A percentile compares a stretch with the other conserved stretches of the same genome.
Conservation (phyloP, 2,113 vertebrate genomes). For the Charina bottae region DNA sequence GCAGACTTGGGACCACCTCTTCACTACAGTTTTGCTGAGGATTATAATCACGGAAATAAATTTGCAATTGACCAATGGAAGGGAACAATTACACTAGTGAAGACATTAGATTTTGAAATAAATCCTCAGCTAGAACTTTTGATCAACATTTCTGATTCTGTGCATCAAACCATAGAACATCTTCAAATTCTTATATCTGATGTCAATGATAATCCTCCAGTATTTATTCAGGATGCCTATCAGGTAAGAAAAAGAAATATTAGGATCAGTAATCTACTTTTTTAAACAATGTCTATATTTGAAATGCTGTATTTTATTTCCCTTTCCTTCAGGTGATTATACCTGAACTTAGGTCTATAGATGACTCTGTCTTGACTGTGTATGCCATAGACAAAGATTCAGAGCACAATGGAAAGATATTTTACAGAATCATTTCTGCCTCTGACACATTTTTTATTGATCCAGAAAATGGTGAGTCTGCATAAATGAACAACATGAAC, state of each 20-base stretch:
- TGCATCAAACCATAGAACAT: slow-evolving; percentile 79
- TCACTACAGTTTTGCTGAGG: slow-evolving; percentile 80
- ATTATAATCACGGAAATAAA: slow-evolving; percentile 69
- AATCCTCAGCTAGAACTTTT: slow-evolving; percentile 70
- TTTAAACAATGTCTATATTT: background rate
- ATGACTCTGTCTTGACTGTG: slow-evolving; percentile 75
- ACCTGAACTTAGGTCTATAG: slow-evolving; percentile 74
- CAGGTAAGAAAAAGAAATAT: slow-evolving; percentile 70
- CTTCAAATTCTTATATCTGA: slow-evolving; percentile 82
- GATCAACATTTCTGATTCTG: slow-evolving; percentile 82
- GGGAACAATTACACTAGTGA: slow-evolving; percentile 78
- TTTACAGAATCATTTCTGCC: slow-evolving; percentile 84
- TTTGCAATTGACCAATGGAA: slow-evolving; percentile 83
- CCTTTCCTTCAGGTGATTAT: slow-evolving; percentile 77
- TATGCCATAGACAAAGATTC: slow-evolving; percentile 83
- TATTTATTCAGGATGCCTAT: slow-evolving; percentile 85
- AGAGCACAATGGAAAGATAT: slow-evolving; percentile 76
- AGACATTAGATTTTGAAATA: slow-evolving; percentile 86
- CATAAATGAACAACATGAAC: background rate
- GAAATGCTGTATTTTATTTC: slow-evolving; percentile 18
- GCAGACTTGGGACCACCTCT: slow-evolving; percentile 82
- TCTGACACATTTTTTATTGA: slow-evolving; percentile 81
- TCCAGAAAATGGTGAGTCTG: slow-evolving; percentile 80
- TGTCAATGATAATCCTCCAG: slow-evolving; percentile 89
- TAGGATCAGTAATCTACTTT: background rate